phyloP scores from a whole-genome alignment of 2,888 invertebrate genomes.

The Dorcus hopei region DNA sequence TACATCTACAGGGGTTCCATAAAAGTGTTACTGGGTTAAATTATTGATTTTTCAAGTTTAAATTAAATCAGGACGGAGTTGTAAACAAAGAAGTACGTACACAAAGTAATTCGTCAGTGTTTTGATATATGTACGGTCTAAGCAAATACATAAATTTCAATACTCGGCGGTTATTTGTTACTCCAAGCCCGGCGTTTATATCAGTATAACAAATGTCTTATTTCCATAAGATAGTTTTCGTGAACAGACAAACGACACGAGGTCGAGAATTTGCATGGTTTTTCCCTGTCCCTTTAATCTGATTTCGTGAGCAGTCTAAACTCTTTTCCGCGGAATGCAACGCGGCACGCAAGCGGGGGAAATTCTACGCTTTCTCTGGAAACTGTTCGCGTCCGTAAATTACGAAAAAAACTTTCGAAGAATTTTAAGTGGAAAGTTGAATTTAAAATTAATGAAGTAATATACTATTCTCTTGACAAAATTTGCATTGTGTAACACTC shows the following conservation, averaged over 20 bases:
- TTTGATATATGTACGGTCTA: no score
- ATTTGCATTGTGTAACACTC: neutral
- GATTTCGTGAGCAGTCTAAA: slow-evolving; percentile 24
- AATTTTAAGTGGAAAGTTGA: slow-evolving; percentile 31
- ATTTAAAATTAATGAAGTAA: slow-evolving; percentile 30
- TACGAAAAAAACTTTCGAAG: slow-evolving; percentile 25
- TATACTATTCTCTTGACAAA: slow-evolving; percentile 20
- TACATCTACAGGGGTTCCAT: no score
- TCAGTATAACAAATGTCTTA: slow-evolving; percentile 9
- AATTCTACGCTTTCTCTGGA: slow-evolving; percentile 21
- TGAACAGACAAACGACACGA: slow-evolving; percentile 17
- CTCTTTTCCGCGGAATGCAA: slow-evolving; percentile 10
- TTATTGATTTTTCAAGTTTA: no score
- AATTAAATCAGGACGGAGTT: no score
- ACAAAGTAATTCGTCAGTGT: no score
- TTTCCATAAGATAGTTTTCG: slow-evolving; percentile 14
- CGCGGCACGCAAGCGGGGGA: slow-evolving; percentile 19
- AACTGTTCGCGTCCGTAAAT: slow-evolving; percentile 26
- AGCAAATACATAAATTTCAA: no score
- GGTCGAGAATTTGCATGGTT: slow-evolving; percentile 19
- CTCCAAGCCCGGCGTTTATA: no score
- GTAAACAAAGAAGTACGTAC: no score
- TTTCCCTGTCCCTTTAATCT: slow-evolving; percentile 23
- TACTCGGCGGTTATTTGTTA: no score
- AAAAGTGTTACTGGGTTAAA: no score